Conservation (phyloP, 2,797 vertebrate genomes). For the Eospalax fontanierii region DNA sequence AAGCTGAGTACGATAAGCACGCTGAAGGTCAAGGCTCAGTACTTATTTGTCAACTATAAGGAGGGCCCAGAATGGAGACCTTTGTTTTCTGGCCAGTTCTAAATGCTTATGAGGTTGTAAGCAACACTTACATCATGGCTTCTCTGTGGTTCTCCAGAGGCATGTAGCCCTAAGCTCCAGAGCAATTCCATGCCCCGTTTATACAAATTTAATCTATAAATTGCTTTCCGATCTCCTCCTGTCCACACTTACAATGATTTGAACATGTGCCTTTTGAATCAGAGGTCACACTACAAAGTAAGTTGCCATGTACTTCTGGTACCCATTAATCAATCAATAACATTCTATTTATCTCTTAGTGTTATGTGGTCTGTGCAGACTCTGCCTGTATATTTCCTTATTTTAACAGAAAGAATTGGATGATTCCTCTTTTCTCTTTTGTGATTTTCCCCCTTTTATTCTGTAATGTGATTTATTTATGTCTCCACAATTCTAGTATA, state of each 20-base stretch:
- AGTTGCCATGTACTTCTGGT: background rate
- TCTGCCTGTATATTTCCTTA: background rate
- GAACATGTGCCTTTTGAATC: background rate
- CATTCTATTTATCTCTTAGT: background rate
- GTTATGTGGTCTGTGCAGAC: background rate
- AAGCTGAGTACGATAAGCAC: background rate
- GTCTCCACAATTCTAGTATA: background rate
- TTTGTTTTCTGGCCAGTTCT: background rate
- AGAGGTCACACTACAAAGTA: background rate
- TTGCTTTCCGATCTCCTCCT: background rate
- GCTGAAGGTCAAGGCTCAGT: background rate
- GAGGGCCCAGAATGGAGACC: rapidly evolving
- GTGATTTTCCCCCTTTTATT: background rate
- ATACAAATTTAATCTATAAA: background rate
- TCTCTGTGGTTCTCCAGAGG: background rate
- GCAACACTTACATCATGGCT: background rate
- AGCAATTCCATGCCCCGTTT: background rate
- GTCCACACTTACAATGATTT: background rate
- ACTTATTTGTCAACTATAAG: background rate
- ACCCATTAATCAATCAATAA: background rate
- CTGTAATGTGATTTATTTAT: background rate
- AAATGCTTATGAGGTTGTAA: background rate
- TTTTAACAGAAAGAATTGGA: background rate
- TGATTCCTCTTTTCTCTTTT: background rate
- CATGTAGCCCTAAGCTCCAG: background rate